Evolutionary conservation across 2,113 vertebrate genomes (phyloP).

Genomic region (Corythornis madagascariensis): DNA sequence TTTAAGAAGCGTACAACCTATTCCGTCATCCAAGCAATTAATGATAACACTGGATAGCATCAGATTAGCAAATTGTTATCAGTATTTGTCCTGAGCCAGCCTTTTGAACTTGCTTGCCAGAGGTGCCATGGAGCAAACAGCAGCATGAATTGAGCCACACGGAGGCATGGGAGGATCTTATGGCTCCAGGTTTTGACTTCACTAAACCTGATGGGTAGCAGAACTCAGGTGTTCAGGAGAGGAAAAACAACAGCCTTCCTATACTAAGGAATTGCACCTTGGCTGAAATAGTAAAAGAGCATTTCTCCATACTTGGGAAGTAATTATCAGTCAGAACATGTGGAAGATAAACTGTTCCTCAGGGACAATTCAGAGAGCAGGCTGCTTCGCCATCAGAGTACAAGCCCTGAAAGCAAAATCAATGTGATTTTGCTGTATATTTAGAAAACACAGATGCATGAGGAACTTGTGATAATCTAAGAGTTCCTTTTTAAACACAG

Average conservation of each 20-base stretch:
- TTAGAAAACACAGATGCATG: not conserved
- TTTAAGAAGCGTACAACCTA: not conserved
- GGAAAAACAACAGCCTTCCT: not conserved
- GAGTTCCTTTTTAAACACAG: not conserved
- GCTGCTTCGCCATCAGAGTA: accelerated
- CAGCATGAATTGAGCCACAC: not conserved
- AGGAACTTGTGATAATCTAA: not conserved
- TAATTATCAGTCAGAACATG: not conserved
- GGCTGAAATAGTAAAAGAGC: not conserved
- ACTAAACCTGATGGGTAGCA: not conserved
- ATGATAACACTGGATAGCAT: not conserved
- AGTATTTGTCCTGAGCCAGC: not conserved
- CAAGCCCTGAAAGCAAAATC: not conserved
- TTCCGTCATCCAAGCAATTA: not conserved
- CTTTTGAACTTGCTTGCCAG: not conserved
- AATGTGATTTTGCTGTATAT: not conserved
- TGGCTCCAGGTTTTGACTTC: not conserved
- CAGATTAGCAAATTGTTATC: not conserved
- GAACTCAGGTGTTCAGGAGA: not conserved
- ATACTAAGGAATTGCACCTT: not conserved
- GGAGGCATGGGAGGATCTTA: not conserved
- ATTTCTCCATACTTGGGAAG: not conserved
- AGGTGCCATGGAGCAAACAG: not conserved
- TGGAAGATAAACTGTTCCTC: not conserved
- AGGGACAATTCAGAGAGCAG: not conserved